Base-by-base conservation (phyloP, 2,797 vertebrate genomes). In the Epinephelus coioides region DNA sequence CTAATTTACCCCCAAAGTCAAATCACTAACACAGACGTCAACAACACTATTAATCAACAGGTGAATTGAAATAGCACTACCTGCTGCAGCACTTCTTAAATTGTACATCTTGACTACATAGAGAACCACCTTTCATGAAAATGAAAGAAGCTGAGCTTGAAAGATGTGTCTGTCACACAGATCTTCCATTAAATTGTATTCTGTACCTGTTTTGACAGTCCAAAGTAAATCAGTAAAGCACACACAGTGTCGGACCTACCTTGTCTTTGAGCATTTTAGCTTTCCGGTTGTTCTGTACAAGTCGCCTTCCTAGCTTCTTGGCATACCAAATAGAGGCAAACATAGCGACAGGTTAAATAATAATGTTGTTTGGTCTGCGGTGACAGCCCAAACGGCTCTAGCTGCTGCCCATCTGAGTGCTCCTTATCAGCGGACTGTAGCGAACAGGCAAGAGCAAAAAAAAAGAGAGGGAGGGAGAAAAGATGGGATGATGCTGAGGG, bases 311-410 rank as follows among this genome's bases (percentile, higher is more conserved):
- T 89, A 99, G 97, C 97, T 98, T 99, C 96, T 98, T 99, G 92
- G 97, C 98, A 83, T 98, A 98, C 97, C 97, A 98, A 93, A 98
- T 98, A 83, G 98, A 99, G 83, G 97, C 97, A 86, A 99, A 97
- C 97, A 99, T 98, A 91, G 89, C 89, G 83, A 88, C 81, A 94
- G 71, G 66, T 86, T 66, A 86, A 86, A 90, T 88, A 53, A 34
- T 90, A 85, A 90, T 73, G 91, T 80, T 89, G 64, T 94, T 91
- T 57, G 63, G 72, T 83, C 86, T 76, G 84, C 78, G 19, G 50
- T 69, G 89, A 86, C 83, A 76, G 88, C 92, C 89, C 88, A 85
- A 89, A 90, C 82, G 77, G 92, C 88, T 87, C 87, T 82, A 89
- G 84, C 90, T 91, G 93, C 93, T 82, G 77, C 84, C 85, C 87